Evolutionary conservation across 92 coral and sea anemone species (phyloP), one percentile per base, ranked within the genome.

Genomic region (Heteractis magnifica): DNA sequence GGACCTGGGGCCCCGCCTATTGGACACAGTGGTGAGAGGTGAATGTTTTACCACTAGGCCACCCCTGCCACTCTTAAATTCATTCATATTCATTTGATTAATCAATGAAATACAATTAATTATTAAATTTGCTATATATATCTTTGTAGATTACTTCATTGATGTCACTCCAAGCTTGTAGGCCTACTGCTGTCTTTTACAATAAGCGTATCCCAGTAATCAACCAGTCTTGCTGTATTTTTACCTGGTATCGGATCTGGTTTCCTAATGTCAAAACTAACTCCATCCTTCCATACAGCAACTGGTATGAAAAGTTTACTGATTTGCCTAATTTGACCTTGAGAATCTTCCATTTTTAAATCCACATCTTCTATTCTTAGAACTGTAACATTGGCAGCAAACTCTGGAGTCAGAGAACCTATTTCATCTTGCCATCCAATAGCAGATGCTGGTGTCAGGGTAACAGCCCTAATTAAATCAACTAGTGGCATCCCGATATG

Each of bases 401-500:
- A 13, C 11, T 84, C 79, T 11, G 84, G 41, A 60, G 85, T 58
- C 52, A 95, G 78, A 1, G 93, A 87, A 13, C 98, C 98, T 82
- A 95, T 94, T 71, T 34, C 77, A 56, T 85, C 86, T 21, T 81
- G 62, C 77, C 88, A 87, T 10, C 95, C 95, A 79, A 95, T 87
- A 12, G 92, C 97, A 9, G 90, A 70, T 1, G 98, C 97, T 9
- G 98, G 94, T 77, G 89, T 80, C 75, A 84, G 78, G 75, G 98
- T 95, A 53, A 90, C 91, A 20, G 97, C 93, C 53, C 86, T 87
- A 65, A 93, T 84, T 76, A 95, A 87, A 65, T 93, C 92, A 78
- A 75, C n/a, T 62, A 95, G 77, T 49, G 93, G 92, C 97, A 93
- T 93, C 81, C 98, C 98, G 10, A 95, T 87, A 81, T 89, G 90